Evolutionary conservation across 2,113 vertebrate species (phyloP), one percentile per base, ranked within the genome.

Genomic region (Entomyzon cyanotis): DNA sequence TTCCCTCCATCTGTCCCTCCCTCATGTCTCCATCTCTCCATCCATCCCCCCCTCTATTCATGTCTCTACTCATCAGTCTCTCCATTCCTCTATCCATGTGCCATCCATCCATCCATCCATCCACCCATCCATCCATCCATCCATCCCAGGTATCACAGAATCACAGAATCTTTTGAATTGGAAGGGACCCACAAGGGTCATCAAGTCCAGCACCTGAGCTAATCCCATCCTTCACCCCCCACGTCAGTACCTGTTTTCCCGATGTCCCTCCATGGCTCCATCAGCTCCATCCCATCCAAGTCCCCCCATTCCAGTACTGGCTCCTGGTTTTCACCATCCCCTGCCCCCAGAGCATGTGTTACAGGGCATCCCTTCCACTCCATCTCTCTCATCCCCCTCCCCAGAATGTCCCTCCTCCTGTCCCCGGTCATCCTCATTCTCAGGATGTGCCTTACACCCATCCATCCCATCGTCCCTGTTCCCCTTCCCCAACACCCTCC

Each of bases 191-290:
- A 27, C 18, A 39, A 19, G 7, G 49, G 8, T n/a, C 41, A 73
- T 33, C 23, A 74, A 55, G 30, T 47, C 28, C 28, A 55, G 10
- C 27, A 33, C 23, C 81, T 39, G 22, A 28, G 11, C 17, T 73
- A 15, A 55, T 74, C n/a, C 49, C 24, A 24, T 28, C 41, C 41
- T 42, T 30, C 39, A 24, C 3, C 27, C 5, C 20, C 11, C 5
- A 12, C 10, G 3, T 21, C 2, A 2, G 42, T 93, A 95, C 93
- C 85, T 71, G 75, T 21, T 63, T 63, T 63, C 41, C 31, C 24
- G 41, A 41, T 0, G 6, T 55, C 25, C 13, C 10, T 79, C 75
- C 41, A 18, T 4, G 58, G 65, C 27, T 92, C 64, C 0, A 0
- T 42, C 33, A 25, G 7, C 23, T 92, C 46, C 53, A 50, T 27